phyloP scores from a whole-genome alignment of 2,888 invertebrate genomes.

The Phengaris alcon region DNA sequence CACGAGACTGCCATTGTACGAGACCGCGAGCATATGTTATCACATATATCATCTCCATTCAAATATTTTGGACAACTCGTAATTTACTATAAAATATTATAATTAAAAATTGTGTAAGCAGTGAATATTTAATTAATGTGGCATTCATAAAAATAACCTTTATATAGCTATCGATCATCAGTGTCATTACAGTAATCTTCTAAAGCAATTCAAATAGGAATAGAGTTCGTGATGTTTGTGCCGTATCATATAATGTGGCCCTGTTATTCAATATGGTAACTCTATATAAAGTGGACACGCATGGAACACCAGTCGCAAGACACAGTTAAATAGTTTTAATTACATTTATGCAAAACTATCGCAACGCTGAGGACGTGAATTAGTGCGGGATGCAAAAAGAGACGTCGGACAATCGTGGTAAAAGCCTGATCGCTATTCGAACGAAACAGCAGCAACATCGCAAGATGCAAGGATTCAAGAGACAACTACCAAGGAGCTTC shows the following conservation, averaged over 20 bases:
- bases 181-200: slow-evolving; percentile 5
- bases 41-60: slow-evolving; percentile 3
- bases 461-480: slow-evolving; percentile 54
- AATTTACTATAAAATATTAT: neutral
- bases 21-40: slow-evolving; percentile 16
- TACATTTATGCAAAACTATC: slow-evolving; percentile 55
- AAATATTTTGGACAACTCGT: slow-evolving; percentile 12
- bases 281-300: slow-evolving; percentile 61
- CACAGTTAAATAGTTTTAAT: slow-evolving; percentile 52
- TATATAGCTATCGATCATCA: slow-evolving; percentile 9
- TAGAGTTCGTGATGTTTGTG: slow-evolving; percentile 64
- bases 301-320: slow-evolving; percentile 56
- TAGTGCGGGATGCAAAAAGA: slow-evolving; percentile 61
- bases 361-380: slow-evolving; percentile 55
- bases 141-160: neutral
- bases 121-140: slow-evolving; percentile 14
- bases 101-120: slow-evolving; percentile 5
- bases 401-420: slow-evolving; percentile 49
- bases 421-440: slow-evolving; percentile 65
- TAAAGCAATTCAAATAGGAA: slow-evolving; percentile 21
- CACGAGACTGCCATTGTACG: slow-evolving; percentile 37
- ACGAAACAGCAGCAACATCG: slow-evolving; percentile 63
- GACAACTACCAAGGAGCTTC: slow-evolving; percentile 64
- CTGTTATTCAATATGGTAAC: slow-evolving; percentile 69
- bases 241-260: slow-evolving; percentile 69